A percentile compares a stretch with the other conserved stretches of the same genome.
Conservation (phyloP, 2,888 invertebrate species). For the Tenodera sinensis region DNA sequence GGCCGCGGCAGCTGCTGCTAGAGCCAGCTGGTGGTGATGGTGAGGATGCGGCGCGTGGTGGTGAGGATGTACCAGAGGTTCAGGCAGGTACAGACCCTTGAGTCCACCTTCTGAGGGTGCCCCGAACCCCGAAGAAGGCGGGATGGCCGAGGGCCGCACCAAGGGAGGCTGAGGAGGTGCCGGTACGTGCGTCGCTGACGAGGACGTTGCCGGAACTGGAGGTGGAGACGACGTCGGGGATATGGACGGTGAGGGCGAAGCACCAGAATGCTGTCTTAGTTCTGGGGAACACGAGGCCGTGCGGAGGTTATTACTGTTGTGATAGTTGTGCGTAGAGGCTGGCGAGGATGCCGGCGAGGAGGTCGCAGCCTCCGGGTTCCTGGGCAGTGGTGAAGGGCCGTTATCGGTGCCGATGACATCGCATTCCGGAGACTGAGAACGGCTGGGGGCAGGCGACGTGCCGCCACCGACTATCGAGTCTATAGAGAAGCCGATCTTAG, state of each 20-base stretch:
- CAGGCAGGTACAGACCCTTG: slow-evolving; percentile 42
- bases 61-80: slow-evolving; percentile 34
- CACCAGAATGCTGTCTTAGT: slow-evolving; percentile 2
- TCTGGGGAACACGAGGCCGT: slow-evolving; percentile 11
- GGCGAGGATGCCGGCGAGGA: slow-evolving; percentile 31
- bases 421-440: slow-evolving; percentile 22
- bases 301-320: slow-evolving; percentile 36
- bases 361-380: slow-evolving; percentile 24
- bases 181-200: slow-evolving; percentile 7
- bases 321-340: slow-evolving; percentile 37
- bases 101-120: slow-evolving; percentile 36
- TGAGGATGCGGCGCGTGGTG: slow-evolving; percentile 47
- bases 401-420: slow-evolving; percentile 21
- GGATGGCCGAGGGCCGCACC: slow-evolving; percentile 25
- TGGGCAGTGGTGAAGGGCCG: slow-evolving; percentile 28
- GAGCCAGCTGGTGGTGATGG: slow-evolving; percentile 57
- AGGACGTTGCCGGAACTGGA: not conserved
- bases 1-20: slow-evolving; percentile 62
- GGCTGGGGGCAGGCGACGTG: slow-evolving; percentile 37
- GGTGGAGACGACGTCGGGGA: slow-evolving; percentile 22
- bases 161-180: slow-evolving; percentile 35
- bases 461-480: slow-evolving; percentile 85
- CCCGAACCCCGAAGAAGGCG: slow-evolving; percentile 37
- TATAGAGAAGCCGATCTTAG: slow-evolving; percentile 92
- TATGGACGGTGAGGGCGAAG: slow-evolving; percentile 9